These are phyloP conservation scores for Merops nubicus DNA, from an alignment of 2,113 vertebrate species.

Conservation along the genomic window DNA sequence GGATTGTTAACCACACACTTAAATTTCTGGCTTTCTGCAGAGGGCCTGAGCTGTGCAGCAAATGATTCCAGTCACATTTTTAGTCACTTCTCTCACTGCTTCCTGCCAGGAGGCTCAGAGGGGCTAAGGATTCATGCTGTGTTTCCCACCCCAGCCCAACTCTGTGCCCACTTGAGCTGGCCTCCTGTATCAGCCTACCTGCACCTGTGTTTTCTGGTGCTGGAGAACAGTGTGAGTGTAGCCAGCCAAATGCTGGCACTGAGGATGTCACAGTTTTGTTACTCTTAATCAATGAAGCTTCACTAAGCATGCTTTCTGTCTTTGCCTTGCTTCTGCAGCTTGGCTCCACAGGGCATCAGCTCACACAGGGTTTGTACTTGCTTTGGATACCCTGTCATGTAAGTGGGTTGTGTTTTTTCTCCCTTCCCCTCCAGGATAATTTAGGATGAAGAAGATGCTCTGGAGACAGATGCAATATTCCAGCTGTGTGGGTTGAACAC, in stretches of 20 bases:
- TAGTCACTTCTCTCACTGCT: not conserved
- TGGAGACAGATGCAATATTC: not conserved
- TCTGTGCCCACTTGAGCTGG: not conserved
- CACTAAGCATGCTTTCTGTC: not conserved
- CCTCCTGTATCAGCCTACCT: not conserved
- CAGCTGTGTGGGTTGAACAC: not conserved
- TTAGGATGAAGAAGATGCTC: not conserved
- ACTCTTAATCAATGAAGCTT: not conserved
- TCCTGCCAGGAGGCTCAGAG: not conserved
- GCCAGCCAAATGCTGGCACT: not conserved
- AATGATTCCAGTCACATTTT: not conserved
- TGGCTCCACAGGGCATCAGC: not conserved
- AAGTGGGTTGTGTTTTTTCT: not conserved
- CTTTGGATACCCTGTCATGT: not conserved
- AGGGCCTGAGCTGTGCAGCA: not conserved
- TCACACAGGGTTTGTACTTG: not conserved
- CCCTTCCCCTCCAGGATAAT: not conserved
- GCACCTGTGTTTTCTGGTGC: not conserved
- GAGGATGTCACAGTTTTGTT: not conserved
- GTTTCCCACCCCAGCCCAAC: not conserved
- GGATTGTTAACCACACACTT: not conserved
- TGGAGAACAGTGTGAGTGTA: not conserved
- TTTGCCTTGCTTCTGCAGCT: not conserved
- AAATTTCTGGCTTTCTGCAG: not conserved
- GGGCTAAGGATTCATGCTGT: not conserved